Percentiles rank a stretch among this genome's conserved stretches.
These are phyloP conservation scores for Ctenosaura bakeri DNA, from an alignment of 2,797 vertebrate genomes.

Conservation along the genomic window DNA sequence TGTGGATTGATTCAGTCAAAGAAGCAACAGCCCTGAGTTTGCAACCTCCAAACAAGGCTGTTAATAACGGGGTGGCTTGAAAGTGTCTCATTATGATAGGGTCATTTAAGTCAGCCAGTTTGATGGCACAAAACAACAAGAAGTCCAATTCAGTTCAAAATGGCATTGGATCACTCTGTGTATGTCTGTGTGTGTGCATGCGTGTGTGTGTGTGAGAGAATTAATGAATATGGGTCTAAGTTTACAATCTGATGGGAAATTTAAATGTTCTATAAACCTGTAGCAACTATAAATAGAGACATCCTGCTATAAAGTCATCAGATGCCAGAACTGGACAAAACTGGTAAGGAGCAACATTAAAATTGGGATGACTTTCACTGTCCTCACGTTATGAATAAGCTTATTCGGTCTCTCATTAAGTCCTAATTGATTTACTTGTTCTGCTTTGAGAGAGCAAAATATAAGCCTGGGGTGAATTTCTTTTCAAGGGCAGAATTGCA, in stretches of 20 bases:
- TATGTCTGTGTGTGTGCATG: not conserved
- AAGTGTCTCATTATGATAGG: no score
- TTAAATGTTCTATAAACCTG: not conserved
- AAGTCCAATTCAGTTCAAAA: not conserved
- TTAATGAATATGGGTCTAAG: not conserved
- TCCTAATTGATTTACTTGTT: constrained; percentile 43
- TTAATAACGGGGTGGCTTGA: no score
- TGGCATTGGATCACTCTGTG: not conserved
- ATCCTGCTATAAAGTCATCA: not conserved
- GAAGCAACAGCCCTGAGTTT: no score
- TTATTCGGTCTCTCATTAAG: constrained; percentile 26
- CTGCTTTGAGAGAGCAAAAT: constrained; percentile 23
- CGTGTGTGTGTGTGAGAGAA: not conserved
- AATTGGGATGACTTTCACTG: constrained; percentile 23
- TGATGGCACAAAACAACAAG: not conserved
- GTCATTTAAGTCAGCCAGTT: no score
- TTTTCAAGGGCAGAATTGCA: constrained; percentile 22
- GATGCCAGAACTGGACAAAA: not conserved
- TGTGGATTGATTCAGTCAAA: no score
- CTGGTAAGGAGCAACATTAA: not conserved
- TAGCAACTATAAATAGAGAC: not conserved
- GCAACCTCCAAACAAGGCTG: no score
- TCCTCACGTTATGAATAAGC: constrained; percentile 24
- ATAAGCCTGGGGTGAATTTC: constrained; percentile 18
- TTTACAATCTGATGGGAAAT: not conserved